Conservation (phyloP, 2,888 invertebrate species). For the Pseudococcus longispinus region DNA sequence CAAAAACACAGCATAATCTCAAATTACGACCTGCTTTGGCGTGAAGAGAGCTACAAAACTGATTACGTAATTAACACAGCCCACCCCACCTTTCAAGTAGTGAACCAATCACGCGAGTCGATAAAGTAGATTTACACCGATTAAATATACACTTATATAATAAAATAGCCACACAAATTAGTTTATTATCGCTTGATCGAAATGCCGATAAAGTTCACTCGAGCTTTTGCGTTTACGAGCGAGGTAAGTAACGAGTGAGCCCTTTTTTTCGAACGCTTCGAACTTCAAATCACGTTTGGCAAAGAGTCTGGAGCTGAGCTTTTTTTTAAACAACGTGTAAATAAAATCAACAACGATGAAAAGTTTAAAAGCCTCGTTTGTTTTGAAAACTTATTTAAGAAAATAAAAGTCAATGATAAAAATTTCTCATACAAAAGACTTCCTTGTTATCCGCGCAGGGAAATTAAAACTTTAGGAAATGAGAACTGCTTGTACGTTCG, state of each 20-base stretch:
- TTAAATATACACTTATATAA: background rate
- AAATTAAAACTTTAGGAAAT: background rate
- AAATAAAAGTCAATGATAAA: background rate
- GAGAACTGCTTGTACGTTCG: background rate
- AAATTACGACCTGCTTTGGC: no score
- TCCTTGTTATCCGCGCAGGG: background rate
- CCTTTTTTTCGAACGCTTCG: background rate
- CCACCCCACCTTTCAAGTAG: background rate
- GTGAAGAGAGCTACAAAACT: background rate
- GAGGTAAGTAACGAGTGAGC: background rate
- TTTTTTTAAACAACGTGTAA: background rate
- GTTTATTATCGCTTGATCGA: background rate
- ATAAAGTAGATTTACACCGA: background rate
- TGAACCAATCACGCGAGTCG: background rate
- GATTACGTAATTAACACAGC: background rate
- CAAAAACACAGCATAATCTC: no score
- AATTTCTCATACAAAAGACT: background rate
- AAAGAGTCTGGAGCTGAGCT: background rate
- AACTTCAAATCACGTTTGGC: conserved; percentile 4
- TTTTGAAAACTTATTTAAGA: background rate
- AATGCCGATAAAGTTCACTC: background rate
- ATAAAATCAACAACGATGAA: background rate
- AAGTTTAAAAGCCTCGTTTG: background rate
- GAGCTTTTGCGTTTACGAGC: background rate
- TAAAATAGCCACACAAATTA: background rate